These are phyloP conservation scores for Agelas oroides DNA, from an alignment of 37 sponge, comb jelly and placozoan species.

Conservation along the genomic window DNA sequence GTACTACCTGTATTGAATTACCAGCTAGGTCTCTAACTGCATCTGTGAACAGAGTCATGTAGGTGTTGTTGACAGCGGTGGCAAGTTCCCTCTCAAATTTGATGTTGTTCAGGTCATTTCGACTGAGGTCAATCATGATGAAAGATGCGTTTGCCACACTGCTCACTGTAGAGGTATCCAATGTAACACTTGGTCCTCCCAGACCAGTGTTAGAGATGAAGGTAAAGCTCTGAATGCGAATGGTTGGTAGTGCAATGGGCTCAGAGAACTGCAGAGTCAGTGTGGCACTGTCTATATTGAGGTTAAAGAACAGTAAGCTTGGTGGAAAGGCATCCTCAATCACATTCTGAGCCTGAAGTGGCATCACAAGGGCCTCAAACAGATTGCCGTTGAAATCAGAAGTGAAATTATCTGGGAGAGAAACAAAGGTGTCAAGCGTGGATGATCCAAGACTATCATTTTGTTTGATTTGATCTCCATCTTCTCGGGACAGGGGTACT, in stretches of 20 bases:
- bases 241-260: constrained; percentile 35
- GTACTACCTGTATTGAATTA: constrained; percentile 29
- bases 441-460: constrained; percentile 62
- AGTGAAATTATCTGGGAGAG: constrained; percentile 35
- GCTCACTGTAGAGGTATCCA: constrained; percentile 36
- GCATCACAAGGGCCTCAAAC: constrained; percentile 22
- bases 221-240: constrained; percentile 47
- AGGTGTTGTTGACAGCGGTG: constrained; percentile 41
- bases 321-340: constrained; percentile 72
- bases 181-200: constrained; percentile 25
- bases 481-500: constrained; percentile 64
- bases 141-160: constrained; percentile 33
- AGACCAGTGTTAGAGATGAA: constrained; percentile 7
- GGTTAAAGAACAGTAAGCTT: constrained; percentile 32
- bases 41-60: constrained; percentile 32
- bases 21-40: constrained; percentile 68
- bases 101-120: constrained; percentile 64
- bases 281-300: constrained; percentile 71
- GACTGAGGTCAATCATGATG: constrained; percentile 51
- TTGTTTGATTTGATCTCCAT: constrained; percentile 76
- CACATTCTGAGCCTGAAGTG: constrained; percentile 53
- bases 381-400: constrained; percentile 67
- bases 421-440: constrained; percentile 64
- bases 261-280: constrained; percentile 83
- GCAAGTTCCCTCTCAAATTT: constrained; percentile 45